Evolutionary conservation across 2,888 invertebrate species (phyloP).

Genomic region (Stramonita haemastoma): DNA sequence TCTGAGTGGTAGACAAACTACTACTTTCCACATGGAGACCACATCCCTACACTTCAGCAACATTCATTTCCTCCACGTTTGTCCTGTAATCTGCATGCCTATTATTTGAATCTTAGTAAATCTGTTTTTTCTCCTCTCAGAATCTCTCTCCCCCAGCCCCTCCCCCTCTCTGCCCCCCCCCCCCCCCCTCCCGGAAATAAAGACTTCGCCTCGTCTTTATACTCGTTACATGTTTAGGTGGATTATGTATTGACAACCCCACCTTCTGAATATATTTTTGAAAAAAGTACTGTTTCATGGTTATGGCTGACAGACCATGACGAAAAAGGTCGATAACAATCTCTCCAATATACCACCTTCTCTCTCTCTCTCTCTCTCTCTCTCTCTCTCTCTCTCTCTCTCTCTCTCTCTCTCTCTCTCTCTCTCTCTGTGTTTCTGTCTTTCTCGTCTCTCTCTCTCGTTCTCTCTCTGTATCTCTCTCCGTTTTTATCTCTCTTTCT

Average conservation of each 20-base stretch:
- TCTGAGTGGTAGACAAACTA: too few species aligned
- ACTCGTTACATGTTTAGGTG: too few species aligned
- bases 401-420: neutral
- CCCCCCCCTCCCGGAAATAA: neutral
- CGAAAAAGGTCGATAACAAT: too few species aligned
- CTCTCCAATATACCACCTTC: neutral
- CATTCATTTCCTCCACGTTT: neutral
- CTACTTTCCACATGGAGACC: too few species aligned
- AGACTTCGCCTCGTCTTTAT: too few species aligned
- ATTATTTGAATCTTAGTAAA: neutral
- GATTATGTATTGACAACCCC: too few species aligned
- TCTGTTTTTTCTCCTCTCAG: neutral
- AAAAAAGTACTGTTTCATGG: too few species aligned
- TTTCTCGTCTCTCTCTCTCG: neutral
- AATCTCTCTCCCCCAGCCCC: neutral
- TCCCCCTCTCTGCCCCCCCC: neutral
- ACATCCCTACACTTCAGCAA: neutral
- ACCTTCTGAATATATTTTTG: too few species aligned
- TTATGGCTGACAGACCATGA: neutral
- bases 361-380: neutral
- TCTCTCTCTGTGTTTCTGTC: neutral
- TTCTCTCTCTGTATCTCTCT: neutral
- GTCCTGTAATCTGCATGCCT: neutral
- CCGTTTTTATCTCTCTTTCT: neutral
- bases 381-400: neutral